Conservation (phyloP, 2,113 vertebrate species). For the Grus americana region DNA sequence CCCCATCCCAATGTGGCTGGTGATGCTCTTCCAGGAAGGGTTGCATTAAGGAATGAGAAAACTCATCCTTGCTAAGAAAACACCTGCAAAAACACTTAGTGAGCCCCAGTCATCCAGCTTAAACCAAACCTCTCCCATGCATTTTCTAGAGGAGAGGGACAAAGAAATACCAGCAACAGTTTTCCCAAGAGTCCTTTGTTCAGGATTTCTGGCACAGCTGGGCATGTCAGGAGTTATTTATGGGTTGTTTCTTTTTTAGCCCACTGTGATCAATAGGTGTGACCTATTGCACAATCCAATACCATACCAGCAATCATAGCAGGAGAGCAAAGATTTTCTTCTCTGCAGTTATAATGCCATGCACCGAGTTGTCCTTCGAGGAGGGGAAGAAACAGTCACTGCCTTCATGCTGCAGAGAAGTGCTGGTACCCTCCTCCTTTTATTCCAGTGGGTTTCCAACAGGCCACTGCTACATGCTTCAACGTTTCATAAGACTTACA, state of each 20-base stretch:
- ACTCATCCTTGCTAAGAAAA: background rate
- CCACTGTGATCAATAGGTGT: conserved; percentile 49
- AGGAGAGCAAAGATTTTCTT: background rate
- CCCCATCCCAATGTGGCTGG: background rate
- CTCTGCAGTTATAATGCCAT: background rate
- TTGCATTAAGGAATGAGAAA: background rate
- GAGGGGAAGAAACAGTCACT: background rate
- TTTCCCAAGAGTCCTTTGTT: background rate
- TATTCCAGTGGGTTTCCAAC: background rate
- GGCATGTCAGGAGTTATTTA: conserved; percentile 39
- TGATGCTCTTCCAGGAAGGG: background rate
- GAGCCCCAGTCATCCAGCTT: background rate
- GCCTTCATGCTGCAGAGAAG: background rate
- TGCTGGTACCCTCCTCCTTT: background rate
- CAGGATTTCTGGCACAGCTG: conserved; percentile 26
- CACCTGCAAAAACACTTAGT: background rate
- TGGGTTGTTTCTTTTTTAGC: conserved; percentile 22
- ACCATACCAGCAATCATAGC: background rate
- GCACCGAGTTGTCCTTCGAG: background rate
- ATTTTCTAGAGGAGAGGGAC: background rate
- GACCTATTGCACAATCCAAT: conserved; percentile 30
- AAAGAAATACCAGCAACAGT: background rate
- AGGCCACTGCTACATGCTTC: background rate
- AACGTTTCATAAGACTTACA: background rate
- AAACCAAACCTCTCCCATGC: background rate